Conservation (phyloP, 2,113 vertebrate genomes). For the Pseudopipra pipra region DNA sequence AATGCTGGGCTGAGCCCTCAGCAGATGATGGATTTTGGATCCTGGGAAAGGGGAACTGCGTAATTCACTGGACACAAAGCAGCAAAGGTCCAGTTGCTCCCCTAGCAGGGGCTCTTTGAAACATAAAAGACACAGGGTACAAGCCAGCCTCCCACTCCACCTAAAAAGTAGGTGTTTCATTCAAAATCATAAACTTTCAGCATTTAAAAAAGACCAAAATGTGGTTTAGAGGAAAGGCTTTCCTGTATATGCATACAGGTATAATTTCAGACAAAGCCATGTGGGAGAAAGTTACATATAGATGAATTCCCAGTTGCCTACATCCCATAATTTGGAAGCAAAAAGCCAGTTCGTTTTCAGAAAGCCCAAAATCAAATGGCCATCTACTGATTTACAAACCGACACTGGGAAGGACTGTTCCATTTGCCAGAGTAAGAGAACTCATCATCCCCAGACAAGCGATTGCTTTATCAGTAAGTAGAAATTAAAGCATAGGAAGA, state of each 20-base stretch:
- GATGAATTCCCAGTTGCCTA: not conserved
- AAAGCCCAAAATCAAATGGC: slow-evolving; percentile 14
- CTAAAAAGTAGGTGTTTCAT: not conserved
- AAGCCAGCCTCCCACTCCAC: not conserved
- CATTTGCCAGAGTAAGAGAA: slow-evolving; percentile 6
- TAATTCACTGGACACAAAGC: not conserved
- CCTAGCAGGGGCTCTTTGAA: not conserved
- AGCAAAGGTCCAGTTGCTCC: not conserved
- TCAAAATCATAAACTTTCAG: slow-evolving; percentile 22
- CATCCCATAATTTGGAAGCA: slow-evolving; percentile 34
- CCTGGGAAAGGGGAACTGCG: not conserved
- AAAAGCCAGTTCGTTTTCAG: slow-evolving; percentile 33
- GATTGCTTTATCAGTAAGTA: slow-evolving; percentile 38
- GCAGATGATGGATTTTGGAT: not conserved
- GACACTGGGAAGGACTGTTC: not conserved
- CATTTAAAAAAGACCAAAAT: not conserved
- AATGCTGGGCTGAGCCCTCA: not conserved
- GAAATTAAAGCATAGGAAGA: slow-evolving; percentile 58
- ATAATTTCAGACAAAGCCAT: slow-evolving; percentile 7
- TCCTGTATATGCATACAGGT: not conserved
- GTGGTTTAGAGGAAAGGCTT: not conserved
- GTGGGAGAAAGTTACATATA: not conserved
- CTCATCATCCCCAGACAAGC: slow-evolving; percentile 18
- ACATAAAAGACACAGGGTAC: not conserved
- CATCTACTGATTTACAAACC: slow-evolving; percentile 8